Conservation (phyloP, 2,888 invertebrate species). For the Apocheima hispidaria region DNA sequence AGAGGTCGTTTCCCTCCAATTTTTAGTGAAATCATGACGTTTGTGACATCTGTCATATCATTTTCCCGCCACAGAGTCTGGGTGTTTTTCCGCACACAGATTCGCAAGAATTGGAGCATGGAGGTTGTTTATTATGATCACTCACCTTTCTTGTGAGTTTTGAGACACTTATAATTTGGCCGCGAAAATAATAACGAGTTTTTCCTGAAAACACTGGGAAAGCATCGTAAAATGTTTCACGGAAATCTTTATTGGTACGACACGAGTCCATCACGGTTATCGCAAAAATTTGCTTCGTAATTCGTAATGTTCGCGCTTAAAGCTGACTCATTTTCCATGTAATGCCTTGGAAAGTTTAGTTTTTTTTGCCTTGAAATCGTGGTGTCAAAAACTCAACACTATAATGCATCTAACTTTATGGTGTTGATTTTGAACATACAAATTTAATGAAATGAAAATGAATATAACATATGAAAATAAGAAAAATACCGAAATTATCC, state of each 20-base stretch:
- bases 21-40: slow-evolving; percentile 52
- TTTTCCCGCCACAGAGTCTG: slow-evolving; percentile 44
- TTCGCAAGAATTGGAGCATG: slow-evolving; percentile 44
- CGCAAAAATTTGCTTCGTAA: slow-evolving; percentile 37
- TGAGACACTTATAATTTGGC: slow-evolving; percentile 45
- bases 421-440: neutral
- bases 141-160: slow-evolving; percentile 33
- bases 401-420: too few species aligned
- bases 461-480: too few species aligned
- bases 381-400: slow-evolving; percentile 13
- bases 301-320: slow-evolving; percentile 34
- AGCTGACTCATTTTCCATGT: slow-evolving; percentile 34
- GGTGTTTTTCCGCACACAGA: slow-evolving; percentile 49
- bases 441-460: too few species aligned
- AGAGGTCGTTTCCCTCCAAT: slow-evolving; percentile 43
- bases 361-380: slow-evolving; percentile 22
- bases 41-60: slow-evolving; percentile 55
- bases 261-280: slow-evolving; percentile 44
- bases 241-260: slow-evolving; percentile 53
- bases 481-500: too few species aligned
- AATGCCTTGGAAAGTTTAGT: slow-evolving; percentile 25
- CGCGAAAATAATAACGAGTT: slow-evolving; percentile 33
- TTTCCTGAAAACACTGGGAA: slow-evolving; percentile 40
- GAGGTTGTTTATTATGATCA: slow-evolving; percentile 52
- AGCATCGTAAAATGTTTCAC: slow-evolving; percentile 46